These are phyloP conservation scores for Anoplius nigerrimus DNA, from an alignment of 2,888 invertebrate genomes.

Conservation along the genomic window DNA sequence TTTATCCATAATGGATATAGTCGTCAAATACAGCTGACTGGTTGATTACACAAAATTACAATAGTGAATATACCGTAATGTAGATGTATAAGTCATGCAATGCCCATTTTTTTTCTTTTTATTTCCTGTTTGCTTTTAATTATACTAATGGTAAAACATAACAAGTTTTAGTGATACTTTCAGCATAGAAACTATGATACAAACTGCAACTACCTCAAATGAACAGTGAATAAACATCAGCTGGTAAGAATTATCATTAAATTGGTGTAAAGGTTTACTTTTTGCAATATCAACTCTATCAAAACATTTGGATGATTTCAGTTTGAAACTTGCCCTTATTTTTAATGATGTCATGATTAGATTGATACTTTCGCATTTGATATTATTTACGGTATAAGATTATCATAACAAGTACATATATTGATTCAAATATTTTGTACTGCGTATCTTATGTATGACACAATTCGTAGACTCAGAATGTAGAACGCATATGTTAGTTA, in stretches of 20 bases:
- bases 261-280: conserved; percentile 88
- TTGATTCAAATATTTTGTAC: too few species aligned
- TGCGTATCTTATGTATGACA: too few species aligned
- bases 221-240: conserved; percentile 57
- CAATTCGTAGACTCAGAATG: too few species aligned
- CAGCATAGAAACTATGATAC: conserved; percentile 40
- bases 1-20: too few species aligned
- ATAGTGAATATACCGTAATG: background rate
- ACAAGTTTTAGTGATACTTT: conserved; percentile 60
- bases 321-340: conserved; percentile 75
- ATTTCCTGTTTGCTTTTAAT: too few species aligned
- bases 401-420: too few species aligned
- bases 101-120: background rate
- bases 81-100: background rate
- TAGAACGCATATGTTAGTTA: too few species aligned
- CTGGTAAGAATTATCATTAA: conserved; percentile 81
- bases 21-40: too few species aligned
- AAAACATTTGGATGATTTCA: conserved; percentile 82
- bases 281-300: conserved; percentile 84
- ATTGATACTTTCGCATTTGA: conserved; percentile 55
- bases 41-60: too few species aligned
- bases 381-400: too few species aligned
- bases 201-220: conserved; percentile 48
- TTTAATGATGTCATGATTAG: conserved; percentile 85
- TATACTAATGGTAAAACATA: conserved; percentile 51